Percentiles rank a stretch among this genome's conserved stretches.
These are phyloP conservation scores for Lasioglossum zephyrum DNA, from an alignment of 2,888 invertebrate species.

Conservation along the genomic window DNA sequence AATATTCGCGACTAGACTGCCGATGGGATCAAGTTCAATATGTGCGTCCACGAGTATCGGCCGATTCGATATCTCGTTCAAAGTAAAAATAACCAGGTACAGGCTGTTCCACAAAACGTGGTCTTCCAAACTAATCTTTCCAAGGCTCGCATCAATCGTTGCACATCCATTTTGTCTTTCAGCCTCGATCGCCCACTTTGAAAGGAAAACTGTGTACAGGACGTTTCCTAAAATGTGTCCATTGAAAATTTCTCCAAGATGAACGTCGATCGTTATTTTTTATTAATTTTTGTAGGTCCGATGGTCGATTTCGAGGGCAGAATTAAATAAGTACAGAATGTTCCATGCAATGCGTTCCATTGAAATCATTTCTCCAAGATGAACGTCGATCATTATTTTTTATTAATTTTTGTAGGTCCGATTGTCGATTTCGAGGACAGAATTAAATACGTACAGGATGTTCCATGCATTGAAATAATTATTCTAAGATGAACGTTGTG, in stretches of 20 bases:
- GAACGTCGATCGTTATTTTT: too few species aligned
- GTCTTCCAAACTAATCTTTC: neutral
- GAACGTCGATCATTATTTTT: neutral
- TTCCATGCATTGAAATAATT: neutral
- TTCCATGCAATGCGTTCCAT: neutral
- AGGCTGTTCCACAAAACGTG: neutral
- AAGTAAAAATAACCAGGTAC: neutral
- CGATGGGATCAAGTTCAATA: constrained; percentile 25
- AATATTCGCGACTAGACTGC: constrained; percentile 48
- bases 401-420: too few species aligned
- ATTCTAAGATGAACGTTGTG: neutral
- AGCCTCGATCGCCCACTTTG: neutral
- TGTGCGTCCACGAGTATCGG: constrained; percentile 2
- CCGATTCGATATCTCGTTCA: constrained; percentile 9
- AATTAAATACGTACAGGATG: neutral
- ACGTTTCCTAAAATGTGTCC: neutral
- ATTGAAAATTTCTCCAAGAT: too few species aligned
- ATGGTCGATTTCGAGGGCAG: too few species aligned
- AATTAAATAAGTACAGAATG: too few species aligned
- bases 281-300: too few species aligned
- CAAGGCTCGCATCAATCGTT: neutral
- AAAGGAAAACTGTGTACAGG: neutral
- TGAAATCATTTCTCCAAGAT: neutral
- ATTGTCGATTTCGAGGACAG: too few species aligned
- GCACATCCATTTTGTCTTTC: neutral